A percentile compares a stretch with the other conserved stretches of the same genome.
These are phyloP conservation scores for Ochotona curzoniae DNA, from an alignment of 2,113 vertebrate genomes.

Conservation along the genomic window DNA sequence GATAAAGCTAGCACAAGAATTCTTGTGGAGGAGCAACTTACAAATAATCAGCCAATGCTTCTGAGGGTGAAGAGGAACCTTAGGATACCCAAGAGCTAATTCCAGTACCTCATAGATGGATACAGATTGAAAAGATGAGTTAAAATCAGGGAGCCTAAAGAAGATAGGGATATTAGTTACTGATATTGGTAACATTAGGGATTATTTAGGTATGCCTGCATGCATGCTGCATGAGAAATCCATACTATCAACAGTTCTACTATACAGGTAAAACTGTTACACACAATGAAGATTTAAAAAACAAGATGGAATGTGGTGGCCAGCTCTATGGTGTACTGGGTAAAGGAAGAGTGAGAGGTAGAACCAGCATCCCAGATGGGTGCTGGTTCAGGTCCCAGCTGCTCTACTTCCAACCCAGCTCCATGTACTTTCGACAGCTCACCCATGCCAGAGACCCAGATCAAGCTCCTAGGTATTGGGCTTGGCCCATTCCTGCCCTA, in stretches of 20 bases:
- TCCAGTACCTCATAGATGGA: background rate
- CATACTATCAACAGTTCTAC: background rate
- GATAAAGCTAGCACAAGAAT: background rate
- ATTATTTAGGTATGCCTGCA: background rate
- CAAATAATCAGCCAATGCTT: background rate
- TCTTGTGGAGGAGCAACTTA: background rate
- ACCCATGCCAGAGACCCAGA: too few relatives aligned
- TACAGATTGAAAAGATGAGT: background rate
- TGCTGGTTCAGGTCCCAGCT: too few relatives aligned
- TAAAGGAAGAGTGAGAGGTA: too few relatives aligned
- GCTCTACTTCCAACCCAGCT: too few relatives aligned
- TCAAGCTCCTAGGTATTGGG: too few relatives aligned
- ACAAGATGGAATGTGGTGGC: background rate
- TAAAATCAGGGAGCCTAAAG: conserved; percentile 12
- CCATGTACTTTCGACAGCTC: too few relatives aligned
- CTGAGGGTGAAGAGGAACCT: background rate
- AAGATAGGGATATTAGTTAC: conserved; percentile 8
- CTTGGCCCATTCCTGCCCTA: too few relatives aligned
- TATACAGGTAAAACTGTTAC: background rate
- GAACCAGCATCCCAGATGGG: too few relatives aligned
- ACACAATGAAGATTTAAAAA: background rate
- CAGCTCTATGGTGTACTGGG: too few relatives aligned
- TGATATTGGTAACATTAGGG: background rate
- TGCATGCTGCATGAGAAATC: background rate
- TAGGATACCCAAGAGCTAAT: background rate